Evolutionary conservation across 2,888 invertebrate genomes (phyloP).

Genomic region (Drosophila birchii): DNA sequence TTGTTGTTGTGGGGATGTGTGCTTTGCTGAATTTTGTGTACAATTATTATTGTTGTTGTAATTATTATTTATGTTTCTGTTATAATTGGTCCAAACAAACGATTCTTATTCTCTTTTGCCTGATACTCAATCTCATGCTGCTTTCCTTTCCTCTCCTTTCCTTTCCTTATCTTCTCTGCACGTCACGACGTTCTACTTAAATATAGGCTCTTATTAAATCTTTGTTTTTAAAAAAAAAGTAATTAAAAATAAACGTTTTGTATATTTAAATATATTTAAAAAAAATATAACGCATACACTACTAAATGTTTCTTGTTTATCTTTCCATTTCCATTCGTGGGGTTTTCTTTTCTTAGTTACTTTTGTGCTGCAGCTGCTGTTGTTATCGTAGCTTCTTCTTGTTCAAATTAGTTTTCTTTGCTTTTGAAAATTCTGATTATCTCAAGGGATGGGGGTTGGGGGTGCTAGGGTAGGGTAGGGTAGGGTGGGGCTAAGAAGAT

Average conservation of each 20-base stretch:
- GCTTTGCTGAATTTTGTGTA: slow-evolving; percentile 17
- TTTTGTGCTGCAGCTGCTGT: background rate
- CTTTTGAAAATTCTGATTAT: slow-evolving; percentile 10
- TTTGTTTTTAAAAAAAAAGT: slow-evolving; percentile 58
- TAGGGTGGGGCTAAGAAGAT: too few relatives aligned
- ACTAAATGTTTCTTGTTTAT: slow-evolving; percentile 45
- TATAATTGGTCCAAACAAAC: slow-evolving; percentile 35
- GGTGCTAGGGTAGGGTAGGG: too few relatives aligned
- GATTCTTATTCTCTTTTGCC: slow-evolving; percentile 17
- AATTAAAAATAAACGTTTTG: slow-evolving; percentile 65
- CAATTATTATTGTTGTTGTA: background rate
- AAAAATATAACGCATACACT: slow-evolving; percentile 64
- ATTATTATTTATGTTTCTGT: slow-evolving; percentile 4
- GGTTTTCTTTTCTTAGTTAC: slow-evolving; percentile 26
- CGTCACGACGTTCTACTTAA: slow-evolving; percentile 57
- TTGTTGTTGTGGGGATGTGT: slow-evolving; percentile 1
- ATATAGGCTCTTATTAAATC: slow-evolving; percentile 57
- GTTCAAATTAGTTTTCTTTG: slow-evolving; percentile 4
- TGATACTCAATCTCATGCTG: slow-evolving; percentile 23
- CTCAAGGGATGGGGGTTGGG: background rate
- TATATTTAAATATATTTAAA: slow-evolving; percentile 68
- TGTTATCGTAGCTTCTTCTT: slow-evolving; percentile 4
- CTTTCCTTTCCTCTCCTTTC: slow-evolving; percentile 25
- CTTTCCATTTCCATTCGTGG: slow-evolving; percentile 31
- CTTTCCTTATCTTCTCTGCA: background rate